Conservation (phyloP, 2,888 invertebrate genomes). For the Oeneis ivallda region DNA sequence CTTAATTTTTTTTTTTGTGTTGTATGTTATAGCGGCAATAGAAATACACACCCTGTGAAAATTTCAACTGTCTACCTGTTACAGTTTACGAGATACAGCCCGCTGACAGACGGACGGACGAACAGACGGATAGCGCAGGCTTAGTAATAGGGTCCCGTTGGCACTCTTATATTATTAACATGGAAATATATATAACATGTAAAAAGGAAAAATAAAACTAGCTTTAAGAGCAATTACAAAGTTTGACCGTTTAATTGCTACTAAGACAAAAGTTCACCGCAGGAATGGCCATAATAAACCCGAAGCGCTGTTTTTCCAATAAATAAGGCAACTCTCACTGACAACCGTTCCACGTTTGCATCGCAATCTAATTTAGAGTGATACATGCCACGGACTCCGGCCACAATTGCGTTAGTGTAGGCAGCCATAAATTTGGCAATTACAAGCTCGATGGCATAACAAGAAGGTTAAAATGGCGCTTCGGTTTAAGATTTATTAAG, state of each 20-base stretch:
- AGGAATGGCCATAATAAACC: constrained; percentile 35
- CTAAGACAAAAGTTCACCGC: constrained; percentile 26
- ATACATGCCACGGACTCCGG: constrained; percentile 67
- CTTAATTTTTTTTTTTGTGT: no score
- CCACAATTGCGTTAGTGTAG: constrained; percentile 77
- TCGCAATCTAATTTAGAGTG: constrained; percentile 77
- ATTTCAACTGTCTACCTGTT: no score
- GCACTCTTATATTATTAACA: no score
- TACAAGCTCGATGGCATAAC: constrained; percentile 69
- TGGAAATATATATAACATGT: no score
- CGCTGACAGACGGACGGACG: no score
- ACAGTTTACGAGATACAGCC: no score
- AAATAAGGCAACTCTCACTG: constrained; percentile 59
- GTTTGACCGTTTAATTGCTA: constrained; percentile 22
- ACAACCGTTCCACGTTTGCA: constrained; percentile 63
- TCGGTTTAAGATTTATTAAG: constrained; percentile 4
- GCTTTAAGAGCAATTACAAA: constrained; percentile 30
- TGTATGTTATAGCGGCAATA: no score
- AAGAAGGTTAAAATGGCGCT: constrained; percentile 60
- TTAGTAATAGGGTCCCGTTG: no score
- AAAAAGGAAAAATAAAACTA: constrained; percentile 21
- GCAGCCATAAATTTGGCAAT: constrained; percentile 79
- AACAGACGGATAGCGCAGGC: no score
- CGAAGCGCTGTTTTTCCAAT: constrained; percentile 41
- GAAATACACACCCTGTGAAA: no score